These are phyloP conservation scores for Andrena haemorrhoa DNA, from an alignment of 2,888 invertebrate genomes.

Conservation along the genomic window DNA sequence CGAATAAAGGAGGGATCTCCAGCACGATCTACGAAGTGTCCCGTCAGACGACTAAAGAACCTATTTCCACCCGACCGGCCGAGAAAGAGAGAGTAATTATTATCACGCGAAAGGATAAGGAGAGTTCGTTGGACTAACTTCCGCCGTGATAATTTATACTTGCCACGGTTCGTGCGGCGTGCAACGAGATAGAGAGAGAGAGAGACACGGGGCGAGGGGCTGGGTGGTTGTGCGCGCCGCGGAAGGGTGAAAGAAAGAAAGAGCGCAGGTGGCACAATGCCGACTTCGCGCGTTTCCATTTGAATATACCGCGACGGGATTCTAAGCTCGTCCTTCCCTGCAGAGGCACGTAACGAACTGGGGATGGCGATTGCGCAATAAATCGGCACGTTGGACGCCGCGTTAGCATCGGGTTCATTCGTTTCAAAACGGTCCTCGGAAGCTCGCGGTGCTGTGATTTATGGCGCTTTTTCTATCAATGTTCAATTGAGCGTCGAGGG, in stretches of 20 bases:
- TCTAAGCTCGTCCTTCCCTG: conserved; percentile 31
- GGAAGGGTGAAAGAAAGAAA: conserved; percentile 41
- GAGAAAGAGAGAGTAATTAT: conserved; percentile 78
- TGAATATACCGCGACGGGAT: conserved; percentile 53
- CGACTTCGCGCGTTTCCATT: conserved; percentile 68
- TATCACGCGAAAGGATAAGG: conserved; percentile 81
- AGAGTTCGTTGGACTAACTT: conserved; percentile 79
- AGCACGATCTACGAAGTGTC: conserved; percentile 73
- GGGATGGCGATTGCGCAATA: conserved; percentile 37
- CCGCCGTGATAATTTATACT: conserved; percentile 80
- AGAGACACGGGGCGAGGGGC: neutral
- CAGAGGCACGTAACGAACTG: conserved; percentile 31
- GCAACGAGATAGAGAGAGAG: conserved; percentile 11
- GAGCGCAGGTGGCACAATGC: conserved; percentile 59
- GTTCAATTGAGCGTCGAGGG: neutral
- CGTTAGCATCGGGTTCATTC: conserved; percentile 14
- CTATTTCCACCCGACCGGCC: conserved; percentile 70
- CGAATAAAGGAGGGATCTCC: conserved; percentile 70
- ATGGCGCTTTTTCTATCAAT: neutral
- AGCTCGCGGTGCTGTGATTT: conserved; percentile 12
- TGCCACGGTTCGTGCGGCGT: conserved; percentile 73
- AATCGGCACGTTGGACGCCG: conserved; percentile 32
- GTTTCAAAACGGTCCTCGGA: neutral
- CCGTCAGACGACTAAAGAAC: conserved; percentile 72
- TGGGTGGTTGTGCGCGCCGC: neutral